Evolutionary conservation across 1,140 invertebrate species (phyloP), one percentile per base, ranked within the genome.

Genomic region (Brachionus sp.): DNA sequence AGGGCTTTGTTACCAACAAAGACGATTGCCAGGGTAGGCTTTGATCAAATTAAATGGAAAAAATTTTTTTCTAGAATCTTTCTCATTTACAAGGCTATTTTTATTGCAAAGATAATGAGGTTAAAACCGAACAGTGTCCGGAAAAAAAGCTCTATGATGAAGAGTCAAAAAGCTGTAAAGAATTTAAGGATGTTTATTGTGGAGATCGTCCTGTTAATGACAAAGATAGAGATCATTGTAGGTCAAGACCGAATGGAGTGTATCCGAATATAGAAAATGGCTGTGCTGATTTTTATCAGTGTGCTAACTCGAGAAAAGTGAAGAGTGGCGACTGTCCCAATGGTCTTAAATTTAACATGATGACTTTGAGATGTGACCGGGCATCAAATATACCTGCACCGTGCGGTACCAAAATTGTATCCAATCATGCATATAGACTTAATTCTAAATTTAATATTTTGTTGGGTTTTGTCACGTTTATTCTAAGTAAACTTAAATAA

Each of bases 281-380:
- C 23, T 83, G 82, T 77, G 4, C 33, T 0, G 64, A 70, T 64
- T 83, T 73, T 23, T 83, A 57, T 62, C 66, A 73, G 35, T 83
- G 82, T 44, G 25, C 44, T 10, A 70, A 50, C 50, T 37, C 57
- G 13, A 37, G 6, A n/a, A 83, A 83, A 62, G 35, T 62, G 4
- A 83, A 83, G 42, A 83, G 37, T 57, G 82, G 82, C 57, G 66
- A 83, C 42, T 83, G 82, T 83, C 66, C 66, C 23, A 42, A 73
- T n/a, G 68, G 82, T n/a, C 23, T 70, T 13, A 83, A 83, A 37
- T 83, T 70, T 42, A 83, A 83, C 23, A 42, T 70, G 35, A 12
- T 57, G 16, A 83, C 64, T 25, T 16, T 53, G 13, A 50, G 82
- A 83, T 83, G 82, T 44, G 82, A 83, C 53, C 16, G 39, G 1